A percentile compares a stretch with the other conserved stretches of the same genome.
These are phyloP conservation scores for Saccostrea echinata DNA, from an alignment of 1,140 invertebrate species.

Conservation along the genomic window DNA sequence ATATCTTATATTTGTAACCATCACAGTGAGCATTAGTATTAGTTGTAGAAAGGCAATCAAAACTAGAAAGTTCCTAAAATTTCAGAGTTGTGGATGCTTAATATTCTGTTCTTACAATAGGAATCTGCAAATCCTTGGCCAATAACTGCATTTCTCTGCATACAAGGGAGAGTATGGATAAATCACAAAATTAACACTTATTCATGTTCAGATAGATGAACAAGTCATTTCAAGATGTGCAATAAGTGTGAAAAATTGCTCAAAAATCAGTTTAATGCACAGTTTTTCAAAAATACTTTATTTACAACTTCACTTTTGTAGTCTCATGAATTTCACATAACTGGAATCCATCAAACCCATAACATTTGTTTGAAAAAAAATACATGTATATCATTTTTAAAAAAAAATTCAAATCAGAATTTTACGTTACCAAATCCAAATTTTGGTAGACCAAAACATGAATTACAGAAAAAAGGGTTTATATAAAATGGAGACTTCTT, in stretches of 20 bases:
- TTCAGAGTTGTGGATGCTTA: too few relatives aligned
- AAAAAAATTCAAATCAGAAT: background rate
- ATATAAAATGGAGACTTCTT: background rate
- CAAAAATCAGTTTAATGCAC: background rate
- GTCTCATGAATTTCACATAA: too few relatives aligned
- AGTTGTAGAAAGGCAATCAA: too few relatives aligned
- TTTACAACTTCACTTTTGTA: background rate
- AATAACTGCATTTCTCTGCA: too few relatives aligned
- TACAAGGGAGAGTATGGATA: too few relatives aligned
- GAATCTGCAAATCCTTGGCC: too few relatives aligned
- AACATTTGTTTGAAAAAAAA: background rate
- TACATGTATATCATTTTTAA: background rate
- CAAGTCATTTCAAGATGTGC: background rate
- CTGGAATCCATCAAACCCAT: background rate
- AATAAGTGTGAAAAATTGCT: background rate
- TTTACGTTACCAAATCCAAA: background rate
- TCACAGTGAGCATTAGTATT: too few relatives aligned
- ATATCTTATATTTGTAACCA: too few relatives aligned
- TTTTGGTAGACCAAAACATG: background rate
- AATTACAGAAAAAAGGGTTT: background rate
- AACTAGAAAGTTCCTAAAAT: too few relatives aligned
- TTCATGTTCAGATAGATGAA: too few relatives aligned
- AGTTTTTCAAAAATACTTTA: conserved; percentile 1
- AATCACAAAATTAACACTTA: too few relatives aligned
- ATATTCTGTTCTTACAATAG: too few relatives aligned